Evolutionary conservation across 1,140 invertebrate genomes (phyloP), one percentile per base, ranked within the genome.

Genomic region (Temnothorax nylanderi): DNA sequence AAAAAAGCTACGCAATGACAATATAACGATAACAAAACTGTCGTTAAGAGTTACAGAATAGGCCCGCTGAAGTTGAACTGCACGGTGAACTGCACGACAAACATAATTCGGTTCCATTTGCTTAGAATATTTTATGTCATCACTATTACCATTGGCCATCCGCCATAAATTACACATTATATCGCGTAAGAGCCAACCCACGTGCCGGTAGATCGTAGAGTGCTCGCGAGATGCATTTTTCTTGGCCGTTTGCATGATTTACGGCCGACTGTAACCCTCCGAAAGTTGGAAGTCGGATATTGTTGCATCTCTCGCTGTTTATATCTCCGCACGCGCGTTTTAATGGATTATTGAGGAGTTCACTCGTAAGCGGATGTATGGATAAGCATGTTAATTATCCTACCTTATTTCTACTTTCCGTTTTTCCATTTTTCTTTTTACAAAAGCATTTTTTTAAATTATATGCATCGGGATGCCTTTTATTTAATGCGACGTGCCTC

Each of bases 81-180:
- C 49, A 72, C 5, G 21, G 1, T 1, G 1, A 26, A 26, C 26
- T 26, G 26, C 26, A 26, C 26, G 26, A 26, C 1, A 0, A 47
- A 47, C 11, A 47, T 8, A 11, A 47, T 11, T 11, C 11, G 10
- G 10, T 47, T 47, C 3, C 5, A 47, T 47, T 47, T 47, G 3
- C 3, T 47, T 47, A 47, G 11, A 47, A 47, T 47, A 47, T 8
- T 47, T 47, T 0, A 47, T 11, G 10, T 26, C 26, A 41, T 41
- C 26, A 26, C 1, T 26, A 26, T 78, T 86, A 85, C 88, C 88
- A 91, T 88, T 85, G 80, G 69, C 88, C 86, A 88, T 88, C 88
- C 87, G 89, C 91, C 92, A 91, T 93, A 93, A 93, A 93, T 92
- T 91, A 92, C 90, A 89, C 90, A 91, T 91, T 92, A 91, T 89